Evolutionary conservation across 2,113 vertebrate genomes (phyloP).

Genomic region (Hemiprocne comata): DNA sequence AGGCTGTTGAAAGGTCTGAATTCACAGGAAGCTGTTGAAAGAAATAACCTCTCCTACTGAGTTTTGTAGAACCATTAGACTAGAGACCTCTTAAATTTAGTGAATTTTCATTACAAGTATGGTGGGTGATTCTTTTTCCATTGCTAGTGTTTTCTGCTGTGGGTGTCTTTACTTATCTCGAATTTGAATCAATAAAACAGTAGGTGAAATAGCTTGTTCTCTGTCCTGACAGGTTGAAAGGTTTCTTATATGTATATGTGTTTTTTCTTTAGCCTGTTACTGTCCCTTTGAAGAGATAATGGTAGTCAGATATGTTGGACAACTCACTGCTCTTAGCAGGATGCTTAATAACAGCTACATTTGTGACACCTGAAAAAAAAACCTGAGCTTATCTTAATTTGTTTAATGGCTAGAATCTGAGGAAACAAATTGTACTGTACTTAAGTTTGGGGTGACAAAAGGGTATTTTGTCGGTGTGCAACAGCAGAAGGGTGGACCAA

Average conservation of each 20-base stretch:
- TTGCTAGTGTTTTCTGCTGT: slow-evolving; percentile 22
- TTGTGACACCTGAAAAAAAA: background rate
- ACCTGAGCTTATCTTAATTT: background rate
- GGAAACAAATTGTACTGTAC: background rate
- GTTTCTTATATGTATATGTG: background rate
- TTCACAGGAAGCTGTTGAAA: slow-evolving; percentile 62
- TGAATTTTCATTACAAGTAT: slow-evolving; percentile 54
- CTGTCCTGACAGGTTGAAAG: background rate
- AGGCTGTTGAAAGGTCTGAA: slow-evolving; percentile 33
- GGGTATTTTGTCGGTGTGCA: background rate
- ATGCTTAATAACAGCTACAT: background rate
- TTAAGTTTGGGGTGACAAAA: background rate
- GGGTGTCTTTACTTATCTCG: slow-evolving; percentile 21
- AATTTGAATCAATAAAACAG: slow-evolving; percentile 42
- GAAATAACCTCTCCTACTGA: slow-evolving; percentile 42
- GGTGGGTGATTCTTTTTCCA: background rate
- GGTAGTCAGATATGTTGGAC: background rate
- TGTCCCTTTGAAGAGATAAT: background rate
- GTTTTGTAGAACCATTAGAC: slow-evolving; percentile 36
- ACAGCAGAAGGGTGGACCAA: accelerated
- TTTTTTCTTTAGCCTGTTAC: background rate
- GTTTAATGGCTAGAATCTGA: background rate
- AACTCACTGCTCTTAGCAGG: background rate
- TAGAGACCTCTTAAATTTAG: slow-evolving; percentile 36
- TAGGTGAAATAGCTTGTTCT: slow-evolving; percentile 11